These are phyloP conservation scores for Dendropsophus ebraccatus DNA, from an alignment of 2,113 vertebrate genomes.

Conservation along the genomic window DNA sequence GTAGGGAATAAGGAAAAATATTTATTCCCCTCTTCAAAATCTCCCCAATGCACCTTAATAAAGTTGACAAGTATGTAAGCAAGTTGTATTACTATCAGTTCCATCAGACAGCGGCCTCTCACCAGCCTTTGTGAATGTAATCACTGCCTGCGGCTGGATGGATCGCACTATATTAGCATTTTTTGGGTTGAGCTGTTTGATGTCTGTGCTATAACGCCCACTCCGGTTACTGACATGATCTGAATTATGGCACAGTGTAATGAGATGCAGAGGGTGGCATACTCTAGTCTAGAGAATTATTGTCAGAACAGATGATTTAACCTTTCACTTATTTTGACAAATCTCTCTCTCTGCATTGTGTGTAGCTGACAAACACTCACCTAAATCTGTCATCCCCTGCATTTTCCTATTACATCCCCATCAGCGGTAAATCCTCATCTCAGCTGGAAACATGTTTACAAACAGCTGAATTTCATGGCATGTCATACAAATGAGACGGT, in stretches of 20 bases:
- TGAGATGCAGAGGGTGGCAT: conserved; percentile 1
- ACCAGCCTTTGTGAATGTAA: not conserved
- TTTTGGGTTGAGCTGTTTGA: not conserved
- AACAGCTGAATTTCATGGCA: not conserved
- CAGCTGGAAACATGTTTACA: not conserved
- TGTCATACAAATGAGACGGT: not conserved
- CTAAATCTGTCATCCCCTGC: not conserved
- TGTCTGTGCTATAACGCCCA: not conserved
- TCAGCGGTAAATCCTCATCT: not conserved
- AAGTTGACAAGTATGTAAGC: not conserved
- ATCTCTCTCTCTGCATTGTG: not conserved
- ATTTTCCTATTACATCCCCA: not conserved
- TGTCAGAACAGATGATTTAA: conserved; percentile 3
- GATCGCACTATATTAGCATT: not conserved
- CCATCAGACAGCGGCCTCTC: not conserved
- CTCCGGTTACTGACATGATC: conserved; percentile 9
- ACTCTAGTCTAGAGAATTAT: conserved; percentile 20
- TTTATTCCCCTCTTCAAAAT: not conserved
- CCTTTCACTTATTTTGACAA: conserved; percentile 36
- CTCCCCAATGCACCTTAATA: not conserved
- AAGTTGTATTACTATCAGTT: not conserved
- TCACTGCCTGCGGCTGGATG: not conserved
- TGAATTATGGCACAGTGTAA: not conserved
- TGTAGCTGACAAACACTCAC: not conserved
- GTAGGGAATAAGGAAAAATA: too few species aligned